Conservation (phyloP, 2,888 invertebrate species). For the Perizoma affinitatum region DNA sequence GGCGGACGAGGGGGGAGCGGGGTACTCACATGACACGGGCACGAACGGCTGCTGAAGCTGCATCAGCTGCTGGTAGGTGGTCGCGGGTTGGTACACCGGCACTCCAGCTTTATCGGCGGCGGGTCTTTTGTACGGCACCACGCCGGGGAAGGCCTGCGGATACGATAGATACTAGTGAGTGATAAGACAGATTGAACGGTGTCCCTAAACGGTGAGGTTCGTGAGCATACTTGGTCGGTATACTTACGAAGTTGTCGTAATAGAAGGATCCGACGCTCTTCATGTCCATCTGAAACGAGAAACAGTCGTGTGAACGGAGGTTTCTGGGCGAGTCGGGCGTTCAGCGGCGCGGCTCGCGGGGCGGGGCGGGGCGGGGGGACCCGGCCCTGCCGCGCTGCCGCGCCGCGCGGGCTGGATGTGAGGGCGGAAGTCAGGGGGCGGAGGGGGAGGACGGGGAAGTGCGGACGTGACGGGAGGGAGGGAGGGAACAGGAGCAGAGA, state of each 20-base stretch:
- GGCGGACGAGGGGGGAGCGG: conserved; percentile 87
- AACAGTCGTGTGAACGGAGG: conserved; percentile 74
- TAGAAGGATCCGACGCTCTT: conserved; percentile 98
- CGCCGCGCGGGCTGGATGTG: conserved; percentile 55
- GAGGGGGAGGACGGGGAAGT: conserved; percentile 55
- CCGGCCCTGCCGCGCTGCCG: conserved; percentile 54
- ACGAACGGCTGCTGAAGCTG: conserved; percentile 97
- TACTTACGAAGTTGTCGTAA: conserved; percentile 98
- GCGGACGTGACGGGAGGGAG: conserved; percentile 54
- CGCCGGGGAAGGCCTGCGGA: conserved; percentile 95
- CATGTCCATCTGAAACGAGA: conserved; percentile 96
- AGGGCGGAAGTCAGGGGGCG: conserved; percentile 61
- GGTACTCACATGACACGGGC: conserved; percentile 99
- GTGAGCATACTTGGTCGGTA: conserved; percentile 40
- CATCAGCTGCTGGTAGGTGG: conserved; percentile 97
- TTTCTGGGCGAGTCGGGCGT: conserved; percentile 57
- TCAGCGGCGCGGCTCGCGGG: conserved; percentile 54
- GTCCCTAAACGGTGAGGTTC: conserved; percentile 10
- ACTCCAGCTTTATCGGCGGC: conserved; percentile 98
- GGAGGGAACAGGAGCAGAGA: conserved; percentile 67
- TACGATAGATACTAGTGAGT: conserved; percentile 33
- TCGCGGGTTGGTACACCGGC: conserved; percentile 97
- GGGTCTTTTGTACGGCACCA: conserved; percentile 98
- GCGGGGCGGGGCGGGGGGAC: conserved; percentile 56
- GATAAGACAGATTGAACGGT: conserved; percentile 28